A percentile compares a stretch with the other conserved stretches of the same genome.
Evolutionary conservation across 1,140 invertebrate genomes (phyloP).

Genomic region (Apis florea): DNA sequence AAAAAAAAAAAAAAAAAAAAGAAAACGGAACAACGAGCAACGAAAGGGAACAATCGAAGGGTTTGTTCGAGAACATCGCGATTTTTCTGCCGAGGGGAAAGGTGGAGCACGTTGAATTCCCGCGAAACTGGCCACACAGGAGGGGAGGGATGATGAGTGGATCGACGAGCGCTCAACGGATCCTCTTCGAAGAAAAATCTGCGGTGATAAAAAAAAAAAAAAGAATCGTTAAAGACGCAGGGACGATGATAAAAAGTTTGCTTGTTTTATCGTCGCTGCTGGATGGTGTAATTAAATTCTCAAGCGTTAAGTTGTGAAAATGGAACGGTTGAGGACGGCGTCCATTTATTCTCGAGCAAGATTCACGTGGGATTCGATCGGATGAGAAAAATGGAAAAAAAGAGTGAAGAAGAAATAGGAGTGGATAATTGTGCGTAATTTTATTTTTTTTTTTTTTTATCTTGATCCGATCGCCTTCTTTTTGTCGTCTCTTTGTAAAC

Average conservation of each 20-base stretch:
- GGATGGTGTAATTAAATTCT: conserved; percentile 30
- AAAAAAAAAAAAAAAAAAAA: conserved; percentile 28
- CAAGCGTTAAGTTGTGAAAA: neutral
- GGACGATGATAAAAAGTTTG: conserved; percentile 25
- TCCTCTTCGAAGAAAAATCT: neutral
- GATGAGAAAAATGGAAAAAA: too few species aligned
- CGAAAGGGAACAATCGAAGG: neutral
- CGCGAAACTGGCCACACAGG: neutral
- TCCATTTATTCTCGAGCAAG: too few species aligned
- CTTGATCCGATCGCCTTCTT: neutral
- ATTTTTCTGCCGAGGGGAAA: neutral
- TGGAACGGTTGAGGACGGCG: neutral
- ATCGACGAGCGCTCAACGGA: neutral
- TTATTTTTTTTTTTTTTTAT: too few species aligned
- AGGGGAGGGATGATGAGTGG: neutral
- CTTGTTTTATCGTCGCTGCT: neutral
- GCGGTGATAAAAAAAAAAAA: neutral
- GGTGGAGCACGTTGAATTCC: too few species aligned
- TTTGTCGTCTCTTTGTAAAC: neutral
- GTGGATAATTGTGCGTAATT: neutral
- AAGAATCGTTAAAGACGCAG: neutral
- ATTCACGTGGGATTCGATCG: neutral
- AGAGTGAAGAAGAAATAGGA: too few species aligned
- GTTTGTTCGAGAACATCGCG: neutral
- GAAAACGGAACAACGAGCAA: neutral